Percentiles rank a stretch among this genome's conserved stretches.
phyloP scores from a whole-genome alignment of 1,140 invertebrate species.

The Drosophila carrolli region DNA sequence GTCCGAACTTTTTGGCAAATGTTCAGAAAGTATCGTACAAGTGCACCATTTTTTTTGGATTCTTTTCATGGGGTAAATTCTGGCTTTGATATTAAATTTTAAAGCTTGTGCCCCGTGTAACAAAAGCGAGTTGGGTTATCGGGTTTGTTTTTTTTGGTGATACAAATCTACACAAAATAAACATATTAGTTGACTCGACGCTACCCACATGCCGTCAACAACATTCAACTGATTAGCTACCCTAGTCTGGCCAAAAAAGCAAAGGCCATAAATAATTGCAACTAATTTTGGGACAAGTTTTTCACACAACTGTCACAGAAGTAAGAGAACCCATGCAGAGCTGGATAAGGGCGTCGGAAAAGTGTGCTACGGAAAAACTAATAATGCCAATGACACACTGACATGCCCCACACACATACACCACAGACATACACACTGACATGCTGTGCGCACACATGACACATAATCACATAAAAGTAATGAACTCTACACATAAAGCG shows the following conservation, averaged over 20 bases:
- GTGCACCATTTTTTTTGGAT: not conserved
- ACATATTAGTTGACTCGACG: conserved; percentile 33
- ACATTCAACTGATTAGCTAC: conserved; percentile 50
- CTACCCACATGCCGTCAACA: conserved; percentile 23
- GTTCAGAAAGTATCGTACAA: conserved; percentile 8
- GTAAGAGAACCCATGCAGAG: not conserved
- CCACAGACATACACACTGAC: conserved; percentile 2
- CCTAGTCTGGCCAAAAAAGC: conserved; percentile 22
- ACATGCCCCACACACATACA: conserved; percentile 21
- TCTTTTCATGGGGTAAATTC: conserved; percentile 6
- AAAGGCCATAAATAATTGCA: conserved; percentile 73
- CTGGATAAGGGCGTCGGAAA: conserved; percentile 11
- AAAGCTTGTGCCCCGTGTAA: not conserved
- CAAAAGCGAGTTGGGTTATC: conserved; percentile 5
- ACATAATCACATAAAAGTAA: conserved; percentile 82
- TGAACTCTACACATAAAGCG: conserved; percentile 73
- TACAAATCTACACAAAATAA: conserved; percentile 31
- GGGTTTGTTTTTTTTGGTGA: not conserved
- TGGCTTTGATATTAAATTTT: conserved; percentile 14
- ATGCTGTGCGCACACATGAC: conserved; percentile 49
- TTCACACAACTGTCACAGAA: conserved; percentile 19
- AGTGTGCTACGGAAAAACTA: conserved; percentile 50
- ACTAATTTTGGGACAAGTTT: conserved; percentile 65
- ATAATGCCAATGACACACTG: conserved; percentile 73
- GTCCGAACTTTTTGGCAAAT: conserved; percentile 40